Evolutionary conservation across 2,113 vertebrate species (phyloP).

Genomic region (Aphyosemion australe): DNA sequence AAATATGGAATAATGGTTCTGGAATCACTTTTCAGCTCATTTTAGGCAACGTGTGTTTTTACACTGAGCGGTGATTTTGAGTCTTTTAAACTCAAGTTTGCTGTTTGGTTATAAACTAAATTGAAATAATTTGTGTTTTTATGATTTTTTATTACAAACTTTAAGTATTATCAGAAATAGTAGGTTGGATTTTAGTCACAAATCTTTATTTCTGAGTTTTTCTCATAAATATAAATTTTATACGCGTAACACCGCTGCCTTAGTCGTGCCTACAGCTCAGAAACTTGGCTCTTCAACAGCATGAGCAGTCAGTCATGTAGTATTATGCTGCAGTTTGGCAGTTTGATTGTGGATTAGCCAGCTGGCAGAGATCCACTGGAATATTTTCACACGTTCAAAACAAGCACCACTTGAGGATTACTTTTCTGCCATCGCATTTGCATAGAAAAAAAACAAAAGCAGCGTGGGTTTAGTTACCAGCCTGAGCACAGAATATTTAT

Average conservation of each 20-base stretch:
- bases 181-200: background rate
- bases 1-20: too few relatives aligned
- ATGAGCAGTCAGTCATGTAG: background rate
- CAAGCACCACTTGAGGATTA: conserved; percentile 6
- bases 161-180: conserved; percentile 5
- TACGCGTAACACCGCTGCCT: background rate
- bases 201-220: too few relatives aligned
- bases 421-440: background rate
- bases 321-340: background rate
- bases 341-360: conserved; percentile 11
- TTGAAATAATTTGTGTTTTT: conserved; percentile 1
- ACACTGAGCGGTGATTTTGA: too few relatives aligned
- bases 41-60: too few relatives aligned
- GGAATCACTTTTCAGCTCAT: too few relatives aligned
- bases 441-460: background rate
- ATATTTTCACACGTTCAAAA: conserved; percentile 21
- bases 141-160: background rate
- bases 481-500: background rate
- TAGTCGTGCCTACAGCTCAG: background rate
- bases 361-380: conserved; percentile 6
- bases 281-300: background rate
- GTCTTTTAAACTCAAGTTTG: background rate
- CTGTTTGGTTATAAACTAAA: background rate
- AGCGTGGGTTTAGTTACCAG: background rate
- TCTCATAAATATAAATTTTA: background rate